Percentiles rank a stretch among this genome's conserved stretches.
These are phyloP conservation scores for Parapristionchus giblindavisi DNA, from an alignment of 2,888 invertebrate species.

Conservation along the genomic window DNA sequence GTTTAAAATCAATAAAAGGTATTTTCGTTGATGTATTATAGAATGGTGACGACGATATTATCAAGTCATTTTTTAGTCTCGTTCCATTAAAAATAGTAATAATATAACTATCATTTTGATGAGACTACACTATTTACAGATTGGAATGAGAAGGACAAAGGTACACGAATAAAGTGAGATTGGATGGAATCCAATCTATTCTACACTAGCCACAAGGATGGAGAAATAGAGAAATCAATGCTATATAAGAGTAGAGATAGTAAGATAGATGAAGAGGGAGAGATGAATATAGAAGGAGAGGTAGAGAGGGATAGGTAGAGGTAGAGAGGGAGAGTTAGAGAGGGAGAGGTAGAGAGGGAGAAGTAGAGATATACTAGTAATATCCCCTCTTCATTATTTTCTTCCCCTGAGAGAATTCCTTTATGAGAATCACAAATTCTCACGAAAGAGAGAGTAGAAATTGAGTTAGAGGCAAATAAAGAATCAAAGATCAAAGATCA, in stretches of 20 bases:
- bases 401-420: background rate
- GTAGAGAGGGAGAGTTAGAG: slow-evolving; percentile 1
- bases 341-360: slow-evolving; percentile 1
- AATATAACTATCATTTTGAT: too few species aligned
- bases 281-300: background rate
- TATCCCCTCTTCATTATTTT: background rate
- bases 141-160: background rate
- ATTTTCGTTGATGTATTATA: too few species aligned
- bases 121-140: slow-evolving; percentile 5
- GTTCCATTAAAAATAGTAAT: too few species aligned
- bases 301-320: slow-evolving; percentile 40
- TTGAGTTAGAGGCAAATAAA: too few species aligned
- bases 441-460: too few species aligned
- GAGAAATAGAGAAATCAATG: slow-evolving; percentile 31
- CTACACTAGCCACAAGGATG: too few species aligned
- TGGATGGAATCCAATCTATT: slow-evolving; percentile 5
- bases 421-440: background rate
- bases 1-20: too few species aligned
- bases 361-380: background rate
- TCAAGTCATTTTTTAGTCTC: too few species aligned
- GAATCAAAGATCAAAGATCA: too few species aligned
- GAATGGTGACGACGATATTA: too few species aligned
- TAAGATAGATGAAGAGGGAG: too few species aligned
- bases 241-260: too few species aligned
- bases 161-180: background rate